Evolutionary conservation across 64 coral and sea anemone species (phyloP).

Genomic region (Montipora sp.): DNA sequence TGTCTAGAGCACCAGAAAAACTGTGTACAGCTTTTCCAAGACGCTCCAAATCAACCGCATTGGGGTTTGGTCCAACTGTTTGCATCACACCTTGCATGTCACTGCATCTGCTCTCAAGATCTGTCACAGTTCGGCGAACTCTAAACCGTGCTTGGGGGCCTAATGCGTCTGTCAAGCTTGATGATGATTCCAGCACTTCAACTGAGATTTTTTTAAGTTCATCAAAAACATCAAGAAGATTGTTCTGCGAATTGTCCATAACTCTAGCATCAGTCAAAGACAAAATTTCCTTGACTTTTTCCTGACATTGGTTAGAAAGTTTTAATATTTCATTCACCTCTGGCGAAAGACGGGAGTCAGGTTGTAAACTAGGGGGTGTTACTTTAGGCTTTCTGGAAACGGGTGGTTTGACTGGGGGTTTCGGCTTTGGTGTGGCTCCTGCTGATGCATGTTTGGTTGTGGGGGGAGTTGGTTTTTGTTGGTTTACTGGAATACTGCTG

Average conservation of each 20-base stretch:
- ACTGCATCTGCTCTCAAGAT: conserved; percentile 84
- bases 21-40: conserved; percentile 74
- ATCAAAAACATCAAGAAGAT: conserved; percentile 61
- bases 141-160: conserved; percentile 86
- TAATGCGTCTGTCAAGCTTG: conserved; percentile 79
- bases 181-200: conserved; percentile 75
- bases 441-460: neutral
- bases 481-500: neutral
- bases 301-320: conserved; percentile 68
- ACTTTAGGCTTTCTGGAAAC: conserved; percentile 59
- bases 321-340: conserved; percentile 78
- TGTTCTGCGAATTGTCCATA: conserved; percentile 61
- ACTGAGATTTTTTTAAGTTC: conserved; percentile 70
- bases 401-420: conserved; percentile 62
- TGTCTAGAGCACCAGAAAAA: conserved; percentile 65
- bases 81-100: conserved; percentile 81
- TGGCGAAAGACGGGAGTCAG: conserved; percentile 64
- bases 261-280: conserved; percentile 73
- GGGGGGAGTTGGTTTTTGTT: neutral
- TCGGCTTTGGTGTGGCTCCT: conserved; percentile 64
- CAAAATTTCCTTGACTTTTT: conserved; percentile 68
- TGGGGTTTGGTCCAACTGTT: conserved; percentile 73
- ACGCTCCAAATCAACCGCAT: conserved; percentile 75
- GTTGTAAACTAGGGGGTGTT: conserved; percentile 25
- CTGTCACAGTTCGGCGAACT: conserved; percentile 78